Base-by-base conservation (phyloP, 1,140 invertebrate species). In the Archivesica marissinica region DNA sequence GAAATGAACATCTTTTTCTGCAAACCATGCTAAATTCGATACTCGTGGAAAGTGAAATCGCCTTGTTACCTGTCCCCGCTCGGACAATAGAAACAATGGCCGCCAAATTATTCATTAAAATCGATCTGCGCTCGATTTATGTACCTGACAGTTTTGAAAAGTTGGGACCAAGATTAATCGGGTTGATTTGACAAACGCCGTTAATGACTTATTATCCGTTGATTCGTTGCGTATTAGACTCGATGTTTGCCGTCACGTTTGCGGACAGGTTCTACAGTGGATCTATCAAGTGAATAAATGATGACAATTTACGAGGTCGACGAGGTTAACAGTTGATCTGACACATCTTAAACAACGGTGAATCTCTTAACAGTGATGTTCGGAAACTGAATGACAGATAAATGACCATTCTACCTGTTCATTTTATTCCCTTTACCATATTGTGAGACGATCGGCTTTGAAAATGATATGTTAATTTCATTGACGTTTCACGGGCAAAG, bases 81-180 rank as follows among this genome's bases (percentile, higher is more conserved):
- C 7, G 33, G 28, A 81, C 66, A 54, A 70, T 68, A 70, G 50
- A 81, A 39, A 81, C 44, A 81, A 81, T 47, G 61, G 47, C 30
- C 38, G 20, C 78, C 78, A 70, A 81, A 70, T 81, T 59, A 78
- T 56, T 78, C 76, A 78, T 78, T 78, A 59, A 77, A 78, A 81
- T 81, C 61, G 78, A 68, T 68, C 78, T 64, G 41, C 20, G 35
- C 38, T 81, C 66, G 78, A 81, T 81, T 81, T 70, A 64, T 59
- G 13, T 64, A 54, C 44, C 23, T 81, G 78, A 81, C 78, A 81
- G 23, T 50, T 70, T 70, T 64, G 1, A 33, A 41, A 81, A 35
- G 61, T 81, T 39, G 15, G 39, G 23, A 81, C 78, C n/a, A 81
- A 66, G 64, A 81, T 81, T 81, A 81, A 81, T 81, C 78, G 78